Conservation (phyloP, 2,888 invertebrate genomes). For the Urechis unicinctus region DNA sequence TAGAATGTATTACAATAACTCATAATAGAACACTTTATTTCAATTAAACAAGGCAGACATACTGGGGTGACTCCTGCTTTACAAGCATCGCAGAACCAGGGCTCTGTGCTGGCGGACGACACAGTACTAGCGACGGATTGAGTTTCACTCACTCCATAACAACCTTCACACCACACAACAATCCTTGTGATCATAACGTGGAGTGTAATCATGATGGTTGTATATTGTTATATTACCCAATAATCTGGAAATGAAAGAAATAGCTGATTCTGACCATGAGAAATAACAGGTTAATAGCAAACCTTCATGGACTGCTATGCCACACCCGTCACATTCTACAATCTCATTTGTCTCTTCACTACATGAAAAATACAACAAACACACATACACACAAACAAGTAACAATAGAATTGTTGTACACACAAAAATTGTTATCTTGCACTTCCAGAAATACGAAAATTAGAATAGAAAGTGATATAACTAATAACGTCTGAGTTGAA, state of each 20-base stretch:
- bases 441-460: too few relatives aligned
- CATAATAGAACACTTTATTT: background rate
- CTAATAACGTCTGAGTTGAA: too few relatives aligned
- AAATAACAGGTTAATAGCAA: too few relatives aligned
- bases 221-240: too few relatives aligned
- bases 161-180: constrained; percentile 53
- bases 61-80: constrained; percentile 80
- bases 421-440: too few relatives aligned
- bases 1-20: background rate
- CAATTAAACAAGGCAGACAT: constrained; percentile 18
- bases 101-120: constrained; percentile 91
- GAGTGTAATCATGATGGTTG: too few relatives aligned
- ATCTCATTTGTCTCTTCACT: constrained; percentile 93
- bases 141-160: constrained; percentile 89
- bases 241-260: too few relatives aligned
- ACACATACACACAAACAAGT: background rate
- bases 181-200: too few relatives aligned
- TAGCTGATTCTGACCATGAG: too few relatives aligned
- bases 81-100: constrained; percentile 99
- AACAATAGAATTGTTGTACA: too few relatives aligned
- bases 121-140: constrained; percentile 87
- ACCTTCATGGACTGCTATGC: constrained; percentile 93
- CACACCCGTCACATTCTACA: constrained; percentile 94
- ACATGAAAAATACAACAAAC: constrained; percentile 34
- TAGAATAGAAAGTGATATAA: too few relatives aligned